Percentiles rank a stretch among this genome's conserved stretches.
phyloP scores from a whole-genome alignment of 92 coral and sea anemone genomes.

The Galaxea fascicularis region DNA sequence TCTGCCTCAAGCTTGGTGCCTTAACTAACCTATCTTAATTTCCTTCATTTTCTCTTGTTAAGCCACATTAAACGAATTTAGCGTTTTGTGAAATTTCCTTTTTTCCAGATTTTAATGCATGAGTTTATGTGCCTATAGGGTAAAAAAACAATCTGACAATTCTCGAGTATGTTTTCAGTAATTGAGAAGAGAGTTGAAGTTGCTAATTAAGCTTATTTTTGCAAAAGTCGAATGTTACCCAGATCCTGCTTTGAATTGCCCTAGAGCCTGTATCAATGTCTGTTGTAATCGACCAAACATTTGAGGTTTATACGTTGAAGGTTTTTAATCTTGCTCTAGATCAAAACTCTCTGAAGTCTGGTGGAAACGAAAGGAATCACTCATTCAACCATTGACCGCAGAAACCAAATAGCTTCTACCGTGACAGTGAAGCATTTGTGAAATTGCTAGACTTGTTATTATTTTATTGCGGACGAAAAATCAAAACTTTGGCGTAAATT shows the following conservation, averaged over 20 bases:
- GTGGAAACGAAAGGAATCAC: not conserved
- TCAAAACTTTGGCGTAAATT: not conserved
- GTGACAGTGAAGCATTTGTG: not conserved
- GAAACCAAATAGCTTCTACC: not conserved
- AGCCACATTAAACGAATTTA: conserved; percentile 10
- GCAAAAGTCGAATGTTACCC: conserved; percentile 1
- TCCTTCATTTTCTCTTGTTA: conserved; percentile 16
- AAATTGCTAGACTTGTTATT: conserved; percentile 4
- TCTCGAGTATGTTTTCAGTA: conserved; percentile 10
- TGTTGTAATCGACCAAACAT: conserved; percentile 14
- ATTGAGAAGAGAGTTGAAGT: not conserved
- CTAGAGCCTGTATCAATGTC: conserved; percentile 5
- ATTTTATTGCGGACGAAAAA: conserved; percentile 23
- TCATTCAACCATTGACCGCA: not conserved
- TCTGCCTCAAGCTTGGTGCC: conserved; percentile 21
- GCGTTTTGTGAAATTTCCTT: conserved; percentile 6
- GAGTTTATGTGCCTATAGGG: not conserved
- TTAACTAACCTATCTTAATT: conserved; percentile 22
- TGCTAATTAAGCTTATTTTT: conserved; percentile 39
- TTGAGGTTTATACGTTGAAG: not conserved
- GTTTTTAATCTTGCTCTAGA: not conserved
- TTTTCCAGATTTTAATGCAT: conserved; percentile 27
- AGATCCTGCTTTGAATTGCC: conserved; percentile 3
- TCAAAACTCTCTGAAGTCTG: conserved; percentile 7
- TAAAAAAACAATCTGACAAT: conserved; percentile 28